Evolutionary conservation across 2,113 vertebrate species (phyloP).

Genomic region (Hyperopisus bebe): DNA sequence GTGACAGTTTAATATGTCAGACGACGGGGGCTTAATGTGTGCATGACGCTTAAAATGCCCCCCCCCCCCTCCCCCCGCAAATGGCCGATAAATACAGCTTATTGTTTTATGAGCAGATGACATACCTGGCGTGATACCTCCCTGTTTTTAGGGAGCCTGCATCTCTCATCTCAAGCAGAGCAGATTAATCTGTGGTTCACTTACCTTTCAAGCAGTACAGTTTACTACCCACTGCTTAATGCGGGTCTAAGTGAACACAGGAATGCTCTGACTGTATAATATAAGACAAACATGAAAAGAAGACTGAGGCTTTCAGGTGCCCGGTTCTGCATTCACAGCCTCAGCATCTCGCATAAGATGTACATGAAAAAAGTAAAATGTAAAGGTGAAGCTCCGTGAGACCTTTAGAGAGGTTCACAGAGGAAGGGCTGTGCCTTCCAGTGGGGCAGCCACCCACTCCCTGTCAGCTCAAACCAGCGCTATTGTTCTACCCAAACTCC

Average conservation of each 20-base stretch:
- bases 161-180: not conserved
- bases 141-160: slow-evolving; percentile 37
- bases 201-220: not conserved
- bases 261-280: not conserved
- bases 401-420: not conserved
- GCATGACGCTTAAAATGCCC: slow-evolving; percentile 50
- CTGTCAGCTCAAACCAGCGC: too few relatives aligned
- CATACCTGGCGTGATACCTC: slow-evolving; percentile 51
- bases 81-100: slow-evolving; percentile 63
- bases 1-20: slow-evolving; percentile 66
- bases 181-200: not conserved
- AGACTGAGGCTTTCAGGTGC: not conserved
- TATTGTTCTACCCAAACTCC: not conserved
- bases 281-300: not conserved
- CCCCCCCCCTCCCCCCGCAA: slow-evolving; percentile 30
- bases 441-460: not conserved
- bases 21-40: slow-evolving; percentile 56
- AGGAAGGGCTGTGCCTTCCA: not conserved
- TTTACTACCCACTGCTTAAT: not conserved
- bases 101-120: slow-evolving; percentile 56
- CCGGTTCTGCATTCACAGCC: not conserved
- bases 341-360: not conserved
- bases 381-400: not conserved
- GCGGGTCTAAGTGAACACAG: not conserved
- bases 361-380: not conserved